A percentile compares a stretch with the other conserved stretches of the same genome.
Conservation (phyloP, 2,113 vertebrate species). For the Scopus umbretta region DNA sequence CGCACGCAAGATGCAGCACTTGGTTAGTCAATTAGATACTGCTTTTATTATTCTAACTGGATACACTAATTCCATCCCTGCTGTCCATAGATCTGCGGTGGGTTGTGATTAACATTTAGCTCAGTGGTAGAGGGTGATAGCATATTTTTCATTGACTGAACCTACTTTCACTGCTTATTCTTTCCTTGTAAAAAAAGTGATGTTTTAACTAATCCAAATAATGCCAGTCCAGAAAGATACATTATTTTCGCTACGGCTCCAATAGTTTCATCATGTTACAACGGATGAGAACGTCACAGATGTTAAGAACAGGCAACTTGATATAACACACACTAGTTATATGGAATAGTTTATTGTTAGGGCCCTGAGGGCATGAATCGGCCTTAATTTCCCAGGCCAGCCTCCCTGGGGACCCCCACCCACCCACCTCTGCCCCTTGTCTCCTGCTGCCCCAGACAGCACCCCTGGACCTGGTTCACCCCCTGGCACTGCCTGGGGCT, state of each 20-base stretch:
- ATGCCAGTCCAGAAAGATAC: neutral
- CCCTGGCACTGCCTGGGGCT: rapidly evolving
- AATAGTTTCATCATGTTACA: neutral
- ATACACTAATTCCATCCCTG: neutral
- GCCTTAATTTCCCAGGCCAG: neutral
- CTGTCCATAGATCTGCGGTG: neutral
- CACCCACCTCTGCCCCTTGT: neutral
- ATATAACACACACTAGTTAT: neutral
- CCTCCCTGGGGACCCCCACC: neutral
- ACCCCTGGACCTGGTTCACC: neutral
- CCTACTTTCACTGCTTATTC: neutral
- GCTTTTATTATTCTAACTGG: neutral
- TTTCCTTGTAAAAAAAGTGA: neutral
- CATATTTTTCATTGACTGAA: neutral
- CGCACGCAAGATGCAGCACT: rapidly evolving
- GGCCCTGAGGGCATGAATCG: neutral
- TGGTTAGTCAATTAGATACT: neutral
- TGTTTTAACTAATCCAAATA: neutral
- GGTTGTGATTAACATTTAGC: neutral
- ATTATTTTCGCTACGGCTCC: neutral
- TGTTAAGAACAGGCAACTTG: neutral
- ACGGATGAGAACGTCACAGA: neutral
- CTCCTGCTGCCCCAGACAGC: neutral
- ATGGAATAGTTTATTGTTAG: neutral
- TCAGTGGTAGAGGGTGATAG: neutral